Base-by-base conservation (phyloP, 2,888 invertebrate genomes). In the Chromoteleia sp. region DNA sequence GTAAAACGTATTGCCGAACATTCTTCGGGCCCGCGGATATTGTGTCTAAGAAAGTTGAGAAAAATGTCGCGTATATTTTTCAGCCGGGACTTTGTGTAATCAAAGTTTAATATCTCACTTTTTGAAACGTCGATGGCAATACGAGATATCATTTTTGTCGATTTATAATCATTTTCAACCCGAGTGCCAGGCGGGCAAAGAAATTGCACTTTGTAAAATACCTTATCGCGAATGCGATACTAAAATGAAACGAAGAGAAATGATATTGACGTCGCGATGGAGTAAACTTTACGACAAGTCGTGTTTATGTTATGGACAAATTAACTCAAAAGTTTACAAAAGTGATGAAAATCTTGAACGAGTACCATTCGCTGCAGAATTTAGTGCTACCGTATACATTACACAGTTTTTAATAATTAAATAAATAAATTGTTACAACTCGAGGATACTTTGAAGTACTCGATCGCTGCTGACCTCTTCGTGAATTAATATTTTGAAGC, bases 101-200 rank as follows among this genome's bases (percentile, higher is more conserved):
- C 14, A 33, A 56, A 56, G 29, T 56, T 36, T 56, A 56, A 36
- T 33, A n/a, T 19, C 36, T 19, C 3, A 33, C 15, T 52, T 48
- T 48, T 43, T 33, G 39, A 14, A 6, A 14, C 12, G 14, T 2
- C 14, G 25, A 7, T 14, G 1, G 50, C 29, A n/a, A 39, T n/a
- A 14, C 39, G 14, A 6, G 15, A 8, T 17, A 33, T 33, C 54
- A 33, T 8, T 15, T 54, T 54, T 33, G 50, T 54, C 30, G 33
- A 33, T 54, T 54, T 54, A 17, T 33, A 33, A 30, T 54, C 54
- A 54, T 54, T 54, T 54, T 54, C 19, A n/a, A 33, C 50, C 10
- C 50, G 4, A 8, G 5, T 4, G 2, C 12, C 3, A 2, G 2
- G 1, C 5, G 14, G 14, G 14, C 6, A 10, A 50, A 50, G 8